Evolutionary conservation across 2,888 invertebrate species (phyloP), one percentile per base, ranked within the genome.

Genomic region (Nymphalis c-album): DNA sequence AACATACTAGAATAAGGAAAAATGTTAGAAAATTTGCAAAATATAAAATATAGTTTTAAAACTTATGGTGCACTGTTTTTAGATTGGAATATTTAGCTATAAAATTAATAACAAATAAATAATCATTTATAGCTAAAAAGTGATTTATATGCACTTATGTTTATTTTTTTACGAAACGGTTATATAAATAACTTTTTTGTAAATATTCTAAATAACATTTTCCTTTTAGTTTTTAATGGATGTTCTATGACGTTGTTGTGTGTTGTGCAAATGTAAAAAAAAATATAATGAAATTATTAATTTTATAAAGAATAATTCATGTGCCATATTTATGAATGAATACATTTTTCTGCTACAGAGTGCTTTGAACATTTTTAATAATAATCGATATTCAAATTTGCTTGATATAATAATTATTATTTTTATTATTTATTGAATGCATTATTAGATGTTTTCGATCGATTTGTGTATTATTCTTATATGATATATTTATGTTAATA

Each of bases 351-450:
- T 60, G 90, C 90, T 89, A 90, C 80, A 83, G 87, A 91, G 91
- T 90, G 91, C 91, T 91, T 91, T 89, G 88, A 86, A 84, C 85
- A 31, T 83, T 84, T 86, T 86, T 61, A 47, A 55, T 61, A 20
- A 78, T 81, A 79, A 80, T 80, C 78, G 89, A 91, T 91, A 90
- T 85, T 91, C 91, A 89, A 92, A 92, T 92, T 92, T 92, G 91
- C 91, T 92, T 91, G 91, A 85, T 86, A 78, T 86, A 81, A 78
- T 75, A 77, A 80, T 81, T 76, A 78, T 77, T 60, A 31, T 31
- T 31, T 2, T 66, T 66, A 22, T 66, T 80, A 71, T 80, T 78
- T 75, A 40, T 69, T 68, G 68, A 62, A 66, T 69, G 64, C 76
- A 73, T 69, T 72, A 72, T 69, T 71, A 69, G 67, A 63, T 82